Percentiles rank a stretch among this genome's conserved stretches.
phyloP scores from a whole-genome alignment of 2,888 invertebrate genomes.

The Sipha maydis region DNA sequence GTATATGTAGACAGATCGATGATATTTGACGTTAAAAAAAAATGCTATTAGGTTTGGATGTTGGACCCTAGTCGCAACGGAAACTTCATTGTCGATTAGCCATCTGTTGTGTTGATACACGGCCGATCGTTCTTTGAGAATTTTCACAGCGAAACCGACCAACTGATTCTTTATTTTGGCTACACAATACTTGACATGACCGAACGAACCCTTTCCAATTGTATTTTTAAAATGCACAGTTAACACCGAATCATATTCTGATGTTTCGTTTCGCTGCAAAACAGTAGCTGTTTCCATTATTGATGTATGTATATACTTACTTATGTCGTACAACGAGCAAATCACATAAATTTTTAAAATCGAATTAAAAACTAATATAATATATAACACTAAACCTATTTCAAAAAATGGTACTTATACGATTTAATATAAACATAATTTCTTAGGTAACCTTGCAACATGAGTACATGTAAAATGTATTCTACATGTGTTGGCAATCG shows the following conservation, averaged over 20 bases:
- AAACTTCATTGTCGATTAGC: neutral
- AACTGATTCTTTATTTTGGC: neutral
- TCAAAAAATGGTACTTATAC: neutral
- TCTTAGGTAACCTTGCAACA: neutral
- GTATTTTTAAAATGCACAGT: constrained; percentile 21
- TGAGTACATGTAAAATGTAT: neutral
- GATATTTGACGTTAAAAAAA: neutral
- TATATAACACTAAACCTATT: neutral
- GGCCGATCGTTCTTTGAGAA: constrained; percentile 1
- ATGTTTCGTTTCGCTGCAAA: neutral
- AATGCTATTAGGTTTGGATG: constrained; percentile 35
- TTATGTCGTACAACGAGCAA: neutral
- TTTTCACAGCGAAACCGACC: constrained; percentile 40
- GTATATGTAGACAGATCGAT: constrained; percentile 7
- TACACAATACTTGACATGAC: constrained; percentile 29
- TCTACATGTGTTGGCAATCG: neutral
- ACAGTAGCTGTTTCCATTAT: neutral
- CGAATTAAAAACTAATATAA: neutral
- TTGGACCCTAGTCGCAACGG: neutral
- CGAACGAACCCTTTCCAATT: constrained; percentile 38
- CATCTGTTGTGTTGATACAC: neutral
- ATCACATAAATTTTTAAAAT: neutral
- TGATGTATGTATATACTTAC: neutral
- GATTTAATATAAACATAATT: neutral
- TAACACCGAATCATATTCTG: neutral